Evolutionary conservation across 2,888 invertebrate genomes (phyloP), one percentile per base, ranked within the genome.

Genomic region (Athalia cordata): DNA sequence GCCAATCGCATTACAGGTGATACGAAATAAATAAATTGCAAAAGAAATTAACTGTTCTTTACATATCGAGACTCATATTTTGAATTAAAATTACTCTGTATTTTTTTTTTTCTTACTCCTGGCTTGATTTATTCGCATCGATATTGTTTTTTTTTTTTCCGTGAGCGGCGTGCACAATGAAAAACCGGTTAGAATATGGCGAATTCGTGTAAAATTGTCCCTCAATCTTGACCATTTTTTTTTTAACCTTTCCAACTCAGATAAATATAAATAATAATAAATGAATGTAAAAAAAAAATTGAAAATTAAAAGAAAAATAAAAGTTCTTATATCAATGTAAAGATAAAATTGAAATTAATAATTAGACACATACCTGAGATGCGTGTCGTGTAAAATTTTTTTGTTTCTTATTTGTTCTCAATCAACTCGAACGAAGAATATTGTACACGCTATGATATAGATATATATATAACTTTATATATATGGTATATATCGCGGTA

Each of bases 401-500:
- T 29, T n/a, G n/a, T 29, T 29, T 29, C 29, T 29, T 29, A 29
- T 29, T 29, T 29, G 29, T 29, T 29, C 29, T 82, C 82, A 80
- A 81, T 55, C 82, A 82, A 82, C 79, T 80, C 79, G 77, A 80
- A 82, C 77, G 80, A 82, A 82, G 79, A 77, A 82, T 82, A n/a
- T n/a, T 72, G 70, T 15, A 59, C 72, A 59, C 72, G 72, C 59
- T 65, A 45, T 65, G 57, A n/a, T 80, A 47, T 50, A 47, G 50
- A 49, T 76, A 13, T 77, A 47, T 64, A n/a, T 66, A 49, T 66
- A 49, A 49, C 47, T 15, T 9, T 64, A 65, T 65, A 65, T 15
- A 9, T 52, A 67, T 8, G 1, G 11, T 67, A 52, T 68, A 29
- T 68, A 11, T 68, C 55, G 55, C 55, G 9, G n/a, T 55, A 55